Conservation (phyloP, 2,797 vertebrate species). For the Thaleichthys pacificus region DNA sequence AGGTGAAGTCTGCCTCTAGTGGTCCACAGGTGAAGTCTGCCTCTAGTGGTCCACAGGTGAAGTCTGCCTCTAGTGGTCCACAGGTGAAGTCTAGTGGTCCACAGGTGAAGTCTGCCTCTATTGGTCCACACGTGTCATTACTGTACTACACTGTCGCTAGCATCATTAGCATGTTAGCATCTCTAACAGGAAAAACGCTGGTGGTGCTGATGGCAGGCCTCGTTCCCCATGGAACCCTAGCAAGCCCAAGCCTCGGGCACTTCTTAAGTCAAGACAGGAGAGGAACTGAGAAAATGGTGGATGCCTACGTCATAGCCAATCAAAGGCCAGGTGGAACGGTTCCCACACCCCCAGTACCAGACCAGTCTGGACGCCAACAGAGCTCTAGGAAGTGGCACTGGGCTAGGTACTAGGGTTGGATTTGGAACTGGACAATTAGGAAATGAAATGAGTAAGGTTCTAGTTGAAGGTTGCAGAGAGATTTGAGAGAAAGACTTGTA, state of each 20-base stretch:
- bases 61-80: no score
- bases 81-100: no score
- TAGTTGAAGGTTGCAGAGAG: not conserved
- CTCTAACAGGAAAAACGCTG: constrained; percentile 4
- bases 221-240: constrained; percentile 30
- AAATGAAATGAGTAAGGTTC: not conserved
- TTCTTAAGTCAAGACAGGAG: not conserved
- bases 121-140: not conserved
- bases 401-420: not conserved
- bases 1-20: no score
- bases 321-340: not conserved
- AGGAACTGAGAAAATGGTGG: not conserved
- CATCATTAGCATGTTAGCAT: constrained; percentile 19
- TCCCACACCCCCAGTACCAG: not conserved
- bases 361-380: not conserved
- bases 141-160: not conserved
- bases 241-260: not conserved
- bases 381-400: not conserved
- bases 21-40: no score
- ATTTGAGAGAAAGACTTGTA: no score
- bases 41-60: no score
- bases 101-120: no score
- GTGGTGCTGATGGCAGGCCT: constrained; percentile 9
- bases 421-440: constrained; percentile 26
- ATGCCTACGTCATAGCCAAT: not conserved